Evolutionary conservation across 2,797 vertebrate genomes (phyloP).

Genomic region (Peromyscus nudipes): DNA sequence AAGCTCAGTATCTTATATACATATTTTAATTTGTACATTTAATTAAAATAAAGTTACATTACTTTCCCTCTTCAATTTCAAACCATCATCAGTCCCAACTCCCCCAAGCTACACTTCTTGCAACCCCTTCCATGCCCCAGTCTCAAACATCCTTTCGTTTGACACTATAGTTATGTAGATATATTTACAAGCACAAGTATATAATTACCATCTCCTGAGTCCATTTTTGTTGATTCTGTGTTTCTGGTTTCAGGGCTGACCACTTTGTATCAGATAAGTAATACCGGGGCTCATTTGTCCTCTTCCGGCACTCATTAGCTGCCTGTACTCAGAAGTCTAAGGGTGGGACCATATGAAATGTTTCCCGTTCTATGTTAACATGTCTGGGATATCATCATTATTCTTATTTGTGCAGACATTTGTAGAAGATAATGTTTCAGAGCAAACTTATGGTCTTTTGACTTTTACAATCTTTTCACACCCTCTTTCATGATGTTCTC

Average conservation of each 20-base stretch:
- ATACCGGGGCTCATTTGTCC: not conserved
- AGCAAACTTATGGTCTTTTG: not conserved
- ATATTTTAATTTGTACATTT: not conserved
- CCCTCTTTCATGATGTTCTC: not conserved
- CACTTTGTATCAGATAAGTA: too few relatives aligned
- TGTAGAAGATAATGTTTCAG: not conserved
- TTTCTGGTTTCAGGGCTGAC: not conserved
- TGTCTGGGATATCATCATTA: not conserved
- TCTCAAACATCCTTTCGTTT: not conserved
- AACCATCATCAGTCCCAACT: too few relatives aligned
- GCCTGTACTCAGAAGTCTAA: too few relatives aligned
- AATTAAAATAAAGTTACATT: not conserved
- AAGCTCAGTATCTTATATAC: slow-evolving; percentile 54
- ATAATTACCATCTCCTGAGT: not conserved
- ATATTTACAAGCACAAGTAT: not conserved
- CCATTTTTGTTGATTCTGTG: not conserved
- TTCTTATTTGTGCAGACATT: not conserved
- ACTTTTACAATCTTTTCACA: not conserved
- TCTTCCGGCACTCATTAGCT: not conserved
- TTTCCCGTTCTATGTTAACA: too few relatives aligned
- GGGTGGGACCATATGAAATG: not conserved
- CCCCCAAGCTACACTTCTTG: too few relatives aligned
- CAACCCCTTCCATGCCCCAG: not conserved
- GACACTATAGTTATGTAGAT: too few relatives aligned
- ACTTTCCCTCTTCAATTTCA: not conserved